Percentiles rank a stretch among this genome's conserved stretches.
Conservation (phyloP, 2,113 vertebrate genomes). For the Emydura subglobosa region DNA sequence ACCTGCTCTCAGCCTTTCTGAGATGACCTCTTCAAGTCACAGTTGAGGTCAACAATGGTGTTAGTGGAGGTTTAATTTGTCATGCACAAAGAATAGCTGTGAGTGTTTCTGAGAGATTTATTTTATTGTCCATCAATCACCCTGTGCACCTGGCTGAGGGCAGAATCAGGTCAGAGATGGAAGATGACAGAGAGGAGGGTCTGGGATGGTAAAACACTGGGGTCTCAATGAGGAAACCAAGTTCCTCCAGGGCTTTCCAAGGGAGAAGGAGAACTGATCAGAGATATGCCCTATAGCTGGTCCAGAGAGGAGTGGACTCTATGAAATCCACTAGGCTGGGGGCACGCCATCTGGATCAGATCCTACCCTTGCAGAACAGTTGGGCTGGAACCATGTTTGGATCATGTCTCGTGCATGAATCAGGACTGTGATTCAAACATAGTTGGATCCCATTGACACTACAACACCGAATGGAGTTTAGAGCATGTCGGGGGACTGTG, state of each 20-base stretch:
- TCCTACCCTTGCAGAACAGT: not conserved
- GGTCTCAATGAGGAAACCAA: not conserved
- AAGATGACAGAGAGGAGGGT: not conserved
- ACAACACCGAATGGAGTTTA: too few species aligned
- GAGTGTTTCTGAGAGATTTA: too few species aligned
- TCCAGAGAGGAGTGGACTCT: not conserved
- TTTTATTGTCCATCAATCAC: not conserved
- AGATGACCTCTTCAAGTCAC: not conserved
- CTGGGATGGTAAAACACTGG: not conserved
- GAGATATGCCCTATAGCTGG: not conserved
- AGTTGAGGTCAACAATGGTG: not conserved
- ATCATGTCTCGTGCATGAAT: not conserved
- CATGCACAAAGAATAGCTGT: not conserved
- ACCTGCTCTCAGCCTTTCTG: not conserved
- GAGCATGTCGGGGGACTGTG: not conserved
- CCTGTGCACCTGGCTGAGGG: not conserved
- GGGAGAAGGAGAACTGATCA: not conserved
- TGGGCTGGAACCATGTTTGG: not conserved
- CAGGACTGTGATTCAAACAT: not conserved
- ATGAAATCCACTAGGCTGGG: not conserved
- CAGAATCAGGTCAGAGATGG: not conserved
- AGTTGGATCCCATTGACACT: not conserved
- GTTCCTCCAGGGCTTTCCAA: not conserved
- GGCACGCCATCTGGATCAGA: not conserved
- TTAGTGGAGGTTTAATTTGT: not conserved